Percentiles rank a stretch among this genome's conserved stretches.
phyloP scores from a whole-genome alignment of 1,140 invertebrate species.

The Drosophila malerkotliana region DNA sequence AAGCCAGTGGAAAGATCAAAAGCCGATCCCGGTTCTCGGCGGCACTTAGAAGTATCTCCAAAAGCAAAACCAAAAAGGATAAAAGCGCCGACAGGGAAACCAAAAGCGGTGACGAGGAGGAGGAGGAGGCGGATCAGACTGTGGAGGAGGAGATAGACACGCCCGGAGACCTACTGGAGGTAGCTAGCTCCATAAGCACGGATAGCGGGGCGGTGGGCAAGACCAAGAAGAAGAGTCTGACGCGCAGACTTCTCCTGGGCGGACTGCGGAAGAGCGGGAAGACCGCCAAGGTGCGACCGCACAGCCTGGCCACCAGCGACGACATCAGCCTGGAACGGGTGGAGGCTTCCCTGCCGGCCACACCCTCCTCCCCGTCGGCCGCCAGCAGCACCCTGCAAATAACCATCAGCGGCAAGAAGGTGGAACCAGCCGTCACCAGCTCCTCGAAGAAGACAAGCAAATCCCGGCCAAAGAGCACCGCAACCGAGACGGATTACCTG shows the following conservation, averaged over 20 bases:
- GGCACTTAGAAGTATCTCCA: conserved; percentile 76
- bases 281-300: conserved; percentile 65
- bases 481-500: conserved; percentile 76
- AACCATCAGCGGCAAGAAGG: conserved; percentile 79
- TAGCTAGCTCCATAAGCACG: conserved; percentile 34
- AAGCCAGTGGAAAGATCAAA: conserved; percentile 53
- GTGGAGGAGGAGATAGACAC: conserved; percentile 7
- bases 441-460: conserved; percentile 34
- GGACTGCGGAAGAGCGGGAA: conserved; percentile 56
- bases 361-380: conserved; percentile 21
- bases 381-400: conserved; percentile 68
- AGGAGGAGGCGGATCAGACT: conserved; percentile 11
- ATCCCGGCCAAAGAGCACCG: conserved; percentile 44
- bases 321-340: conserved; percentile 49
- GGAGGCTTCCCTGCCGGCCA: conserved; percentile 3
- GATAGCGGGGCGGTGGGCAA: conserved; percentile 46
- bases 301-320: conserved; percentile 64
- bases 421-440: conserved; percentile 39
- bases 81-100: conserved; percentile 29
- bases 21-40: conserved; percentile 76
- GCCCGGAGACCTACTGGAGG: conserved; percentile 38
- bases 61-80: conserved; percentile 57
- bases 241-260: conserved; percentile 62
- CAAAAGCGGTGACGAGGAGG: conserved; percentile 9
- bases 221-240: conserved; percentile 72